These are phyloP conservation scores for Drosophila murphyi DNA, from an alignment of 1,140 invertebrate species.

Conservation along the genomic window DNA sequence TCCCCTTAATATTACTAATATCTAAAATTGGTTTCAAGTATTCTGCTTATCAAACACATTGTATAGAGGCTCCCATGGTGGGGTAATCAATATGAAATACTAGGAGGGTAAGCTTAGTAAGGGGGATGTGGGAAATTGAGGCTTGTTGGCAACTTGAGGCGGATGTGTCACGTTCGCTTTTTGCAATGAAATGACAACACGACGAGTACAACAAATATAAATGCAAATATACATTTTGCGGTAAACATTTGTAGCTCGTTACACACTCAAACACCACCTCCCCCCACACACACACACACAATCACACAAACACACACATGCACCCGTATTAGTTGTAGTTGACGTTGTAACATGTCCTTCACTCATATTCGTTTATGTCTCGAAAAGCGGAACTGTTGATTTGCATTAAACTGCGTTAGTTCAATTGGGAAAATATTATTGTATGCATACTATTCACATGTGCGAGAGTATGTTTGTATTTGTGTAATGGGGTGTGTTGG, in stretches of 20 bases:
- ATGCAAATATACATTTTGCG: slow-evolving; percentile 77
- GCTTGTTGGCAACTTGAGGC: slow-evolving; percentile 29
- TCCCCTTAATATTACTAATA: no score
- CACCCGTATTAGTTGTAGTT: slow-evolving; percentile 47
- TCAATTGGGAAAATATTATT: slow-evolving; percentile 73
- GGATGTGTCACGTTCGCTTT: slow-evolving; percentile 69
- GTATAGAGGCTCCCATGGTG: no score
- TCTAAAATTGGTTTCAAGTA: no score
- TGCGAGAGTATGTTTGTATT: slow-evolving; percentile 15
- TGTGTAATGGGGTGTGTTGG: slow-evolving; percentile 8
- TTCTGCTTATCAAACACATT: not conserved
- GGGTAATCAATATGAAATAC: slow-evolving; percentile 6
- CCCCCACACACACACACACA: slow-evolving; percentile 8
- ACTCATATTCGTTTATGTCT: slow-evolving; percentile 22
- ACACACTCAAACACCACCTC: slow-evolving; percentile 26
- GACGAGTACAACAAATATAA: slow-evolving; percentile 67
- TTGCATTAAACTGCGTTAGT: slow-evolving; percentile 63
- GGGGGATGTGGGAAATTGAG: not conserved
- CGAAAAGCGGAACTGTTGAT: slow-evolving; percentile 62
- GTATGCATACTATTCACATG: slow-evolving; percentile 8
- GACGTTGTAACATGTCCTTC: slow-evolving; percentile 18
- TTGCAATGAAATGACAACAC: slow-evolving; percentile 60
- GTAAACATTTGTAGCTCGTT: slow-evolving; percentile 78
- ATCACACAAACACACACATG: slow-evolving; percentile 17
- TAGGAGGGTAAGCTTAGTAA: not conserved